Base-by-base conservation (phyloP, 2,113 vertebrate genomes). In the Nerophis lumbriciformis region DNA sequence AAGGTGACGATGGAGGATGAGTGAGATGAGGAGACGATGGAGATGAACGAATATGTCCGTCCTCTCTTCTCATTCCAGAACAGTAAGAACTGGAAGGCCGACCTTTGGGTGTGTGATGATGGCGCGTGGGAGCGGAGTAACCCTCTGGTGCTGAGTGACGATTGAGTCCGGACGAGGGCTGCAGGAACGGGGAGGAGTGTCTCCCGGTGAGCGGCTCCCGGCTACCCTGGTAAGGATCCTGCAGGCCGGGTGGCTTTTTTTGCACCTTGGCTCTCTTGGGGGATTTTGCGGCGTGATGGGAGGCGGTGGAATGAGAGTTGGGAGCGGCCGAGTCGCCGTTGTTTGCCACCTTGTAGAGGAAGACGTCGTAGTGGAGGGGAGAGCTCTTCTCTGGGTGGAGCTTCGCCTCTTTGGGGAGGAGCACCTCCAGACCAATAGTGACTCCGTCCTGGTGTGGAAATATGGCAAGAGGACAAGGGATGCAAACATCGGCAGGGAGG, bases 401-500 rank as follows among this genome's bases (percentile, higher is more conserved):
- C 83, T 88, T 89, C 59, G 75, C 85, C 7, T 92, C 87, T 77
- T 89, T 90, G 62, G 87, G 90, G 45, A 91, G 88, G 53, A 90
- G 87, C 54, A 91, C 86, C 71, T 92, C 88, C 81, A 91, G 80
- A 58, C 87, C 89, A 55, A 91, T 90, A 69, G 88, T 91, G 65
- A 91, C 88, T 55, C 82, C 90, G 59, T 83, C 88, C 89, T 92
- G 85, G 74, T 63, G 54, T 79, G 66, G 73, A 72, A 73, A 75
- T 72, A 82, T 38, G 61, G 68, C 68, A 52, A 83, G 75, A 60
- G 56, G 53, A 80, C 65, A 72, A 49, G 54, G 54, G 16, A 79
- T 63, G 73, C 75, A 82, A 71, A 59, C 66, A 74, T 65, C 37
- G 53, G 53, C 6, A 37, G 7, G 53, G 53, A 19, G 19, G 19